phyloP scores from a whole-genome alignment of 1,140 invertebrate genomes.

The Drosophila nigromelanica region DNA sequence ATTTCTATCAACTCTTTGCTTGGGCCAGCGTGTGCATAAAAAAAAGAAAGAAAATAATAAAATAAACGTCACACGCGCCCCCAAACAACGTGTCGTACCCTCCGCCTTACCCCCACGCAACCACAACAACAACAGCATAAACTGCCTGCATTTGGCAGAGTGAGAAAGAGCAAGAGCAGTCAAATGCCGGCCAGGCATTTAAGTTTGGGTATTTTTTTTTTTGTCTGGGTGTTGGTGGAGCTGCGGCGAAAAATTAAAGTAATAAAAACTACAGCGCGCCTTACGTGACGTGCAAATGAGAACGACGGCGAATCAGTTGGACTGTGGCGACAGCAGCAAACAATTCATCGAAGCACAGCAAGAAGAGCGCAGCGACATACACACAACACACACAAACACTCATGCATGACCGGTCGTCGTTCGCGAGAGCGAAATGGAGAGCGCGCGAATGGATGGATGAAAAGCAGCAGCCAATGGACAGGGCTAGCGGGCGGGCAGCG shows the following conservation, averaged over 20 bases:
- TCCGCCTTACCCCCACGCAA: slow-evolving; percentile 14
- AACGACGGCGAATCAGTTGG: slow-evolving; percentile 28
- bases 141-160: slow-evolving; percentile 11
- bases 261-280: slow-evolving; percentile 60
- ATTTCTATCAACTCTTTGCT: slow-evolving; percentile 80
- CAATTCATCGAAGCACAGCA: slow-evolving; percentile 47
- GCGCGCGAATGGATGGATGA: slow-evolving; percentile 39
- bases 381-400: slow-evolving; percentile 19
- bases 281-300: slow-evolving; percentile 75
- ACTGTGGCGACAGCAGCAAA: slow-evolving; percentile 34
- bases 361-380: slow-evolving; percentile 35
- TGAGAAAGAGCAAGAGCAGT: not conserved
- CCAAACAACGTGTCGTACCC: slow-evolving; percentile 43
- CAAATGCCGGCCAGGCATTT: slow-evolving; percentile 28
- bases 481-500: slow-evolving; percentile 14
- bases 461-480: slow-evolving; percentile 26
- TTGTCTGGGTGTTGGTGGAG: slow-evolving; percentile 44
- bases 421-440: slow-evolving; percentile 45
- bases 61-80: slow-evolving; percentile 76
- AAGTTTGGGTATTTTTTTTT: slow-evolving; percentile 25
- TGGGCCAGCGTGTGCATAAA: slow-evolving; percentile 24
- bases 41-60: slow-evolving; percentile 51
- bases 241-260: slow-evolving; percentile 73
- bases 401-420: slow-evolving; percentile 44
- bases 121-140: slow-evolving; percentile 15